Base-by-base conservation (phyloP, 2,113 vertebrate genomes). In the Syngnathus floridae region DNA sequence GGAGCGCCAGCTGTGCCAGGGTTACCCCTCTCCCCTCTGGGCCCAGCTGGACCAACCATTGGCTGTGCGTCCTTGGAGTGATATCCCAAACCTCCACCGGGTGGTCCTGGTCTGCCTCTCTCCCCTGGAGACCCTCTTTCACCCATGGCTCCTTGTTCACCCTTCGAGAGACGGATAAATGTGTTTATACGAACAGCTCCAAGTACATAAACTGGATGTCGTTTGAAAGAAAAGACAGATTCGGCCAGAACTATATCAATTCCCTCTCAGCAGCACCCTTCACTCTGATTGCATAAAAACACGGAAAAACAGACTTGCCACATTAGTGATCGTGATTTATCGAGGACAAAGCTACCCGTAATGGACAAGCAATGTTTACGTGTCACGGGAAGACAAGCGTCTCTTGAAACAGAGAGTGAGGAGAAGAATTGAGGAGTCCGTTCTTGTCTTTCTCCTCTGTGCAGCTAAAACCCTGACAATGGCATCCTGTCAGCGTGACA, bases 81-180 rank as follows among this genome's bases (percentile, higher is more conserved):
- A 2, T 88, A 90, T 13, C 74, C 86, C 46, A 64, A 21, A 2
- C 84, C 89, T 43, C 92, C 93, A 0, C 94, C 94, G 0, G 95
- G 94, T 67, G 80, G 91, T 0, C 96, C 96, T 0, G 95, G 93
- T 76, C 94, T 87, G n/a, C 96, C 96, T 68, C 94, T 92, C 78
- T 96, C 94, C 17, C 95, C 95, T 0, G 92, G 83, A 46, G 92
- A 55, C 0, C 95, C 95, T 54, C 88, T 89, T 73, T 91, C 91
- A 0, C 96, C 96, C 0, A 80, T 41, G 11, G 88, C 37, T 8
- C 96, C 96, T 0, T 88, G 67, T 19, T 99, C 96, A 5, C 96
- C 96, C 96, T 99, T 43, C n/a, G 19, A 75, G 22, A 59, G 7
- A 54, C 16, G 52, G 16, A 62, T 16, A 62, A 17, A 56, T 13